phyloP scores from a whole-genome alignment of 2,888 invertebrate species.

The Sinodicranocentrus sp. region DNA sequence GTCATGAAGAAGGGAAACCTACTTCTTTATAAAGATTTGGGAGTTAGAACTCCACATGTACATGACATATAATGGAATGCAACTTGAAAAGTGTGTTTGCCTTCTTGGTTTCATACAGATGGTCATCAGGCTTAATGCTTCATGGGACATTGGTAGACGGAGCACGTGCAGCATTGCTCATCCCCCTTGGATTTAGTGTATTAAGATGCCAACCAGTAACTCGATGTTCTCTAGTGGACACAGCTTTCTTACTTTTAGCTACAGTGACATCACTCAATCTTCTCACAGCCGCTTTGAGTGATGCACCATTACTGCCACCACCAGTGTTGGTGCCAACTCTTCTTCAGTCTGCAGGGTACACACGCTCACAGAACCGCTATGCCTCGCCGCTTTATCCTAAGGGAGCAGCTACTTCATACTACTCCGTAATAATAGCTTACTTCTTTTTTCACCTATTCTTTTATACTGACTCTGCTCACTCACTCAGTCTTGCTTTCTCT shows the following conservation, averaged over 20 bases:
- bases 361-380: slow-evolving; percentile 74
- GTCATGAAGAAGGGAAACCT: too few relatives aligned
- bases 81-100: slow-evolving; percentile 21
- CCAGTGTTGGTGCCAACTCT: slow-evolving; percentile 73
- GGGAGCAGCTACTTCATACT: slow-evolving; percentile 72
- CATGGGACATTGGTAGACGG: slow-evolving; percentile 92
- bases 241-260: slow-evolving; percentile 91
- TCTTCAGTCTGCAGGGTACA: slow-evolving; percentile 75
- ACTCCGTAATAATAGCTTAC: slow-evolving; percentile 72
- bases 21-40: too few relatives aligned
- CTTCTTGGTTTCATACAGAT: slow-evolving; percentile 80
- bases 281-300: slow-evolving; percentile 91
- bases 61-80: background rate
- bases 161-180: slow-evolving; percentile 87
- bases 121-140: slow-evolving; percentile 91
- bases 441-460: slow-evolving; percentile 21
- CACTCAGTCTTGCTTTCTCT: slow-evolving; percentile 8
- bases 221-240: slow-evolving; percentile 92
- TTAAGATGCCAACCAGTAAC: slow-evolving; percentile 90
- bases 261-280: slow-evolving; percentile 95
- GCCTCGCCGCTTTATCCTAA: slow-evolving; percentile 76
- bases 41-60: too few relatives aligned
- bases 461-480: background rate
- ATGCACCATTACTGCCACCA: slow-evolving; percentile 89
- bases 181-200: slow-evolving; percentile 89